Conservation (phyloP, 2,113 vertebrate genomes). For the Myrmophylax atrothorax region DNA sequence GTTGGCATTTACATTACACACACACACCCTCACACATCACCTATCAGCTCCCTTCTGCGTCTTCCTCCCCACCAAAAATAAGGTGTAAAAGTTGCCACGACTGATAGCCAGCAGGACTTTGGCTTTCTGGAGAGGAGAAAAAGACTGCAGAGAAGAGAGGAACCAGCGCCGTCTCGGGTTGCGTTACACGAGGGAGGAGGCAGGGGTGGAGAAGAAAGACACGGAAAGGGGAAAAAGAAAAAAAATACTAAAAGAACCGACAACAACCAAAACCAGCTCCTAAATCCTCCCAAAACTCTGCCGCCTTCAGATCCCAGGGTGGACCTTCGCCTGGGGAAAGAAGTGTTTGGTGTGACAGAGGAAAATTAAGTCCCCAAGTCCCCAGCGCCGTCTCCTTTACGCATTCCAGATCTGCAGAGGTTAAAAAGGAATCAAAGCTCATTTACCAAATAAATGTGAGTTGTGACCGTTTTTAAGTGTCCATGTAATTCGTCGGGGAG, state of each 20-base stretch:
- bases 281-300: background rate
- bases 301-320: background rate
- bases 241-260: background rate
- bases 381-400: background rate
- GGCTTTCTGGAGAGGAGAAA: background rate
- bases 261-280: background rate
- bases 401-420: background rate
- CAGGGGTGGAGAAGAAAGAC: accelerated
- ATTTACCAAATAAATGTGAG: background rate
- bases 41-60: accelerated
- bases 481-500: background rate
- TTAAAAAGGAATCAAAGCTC: background rate
- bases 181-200: background rate
- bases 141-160: background rate
- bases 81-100: background rate
- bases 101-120: background rate
- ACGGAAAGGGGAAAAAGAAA: accelerated
- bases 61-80: background rate
- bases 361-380: background rate
- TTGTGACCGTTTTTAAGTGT: background rate
- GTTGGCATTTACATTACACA: accelerated
- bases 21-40: background rate
- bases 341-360: accelerated
- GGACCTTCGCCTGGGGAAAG: background rate
- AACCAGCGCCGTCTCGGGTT: accelerated